Evolutionary conservation across 2,888 invertebrate species (phyloP), one percentile per base, ranked within the genome.

Genomic region (Oscheius sp.): DNA sequence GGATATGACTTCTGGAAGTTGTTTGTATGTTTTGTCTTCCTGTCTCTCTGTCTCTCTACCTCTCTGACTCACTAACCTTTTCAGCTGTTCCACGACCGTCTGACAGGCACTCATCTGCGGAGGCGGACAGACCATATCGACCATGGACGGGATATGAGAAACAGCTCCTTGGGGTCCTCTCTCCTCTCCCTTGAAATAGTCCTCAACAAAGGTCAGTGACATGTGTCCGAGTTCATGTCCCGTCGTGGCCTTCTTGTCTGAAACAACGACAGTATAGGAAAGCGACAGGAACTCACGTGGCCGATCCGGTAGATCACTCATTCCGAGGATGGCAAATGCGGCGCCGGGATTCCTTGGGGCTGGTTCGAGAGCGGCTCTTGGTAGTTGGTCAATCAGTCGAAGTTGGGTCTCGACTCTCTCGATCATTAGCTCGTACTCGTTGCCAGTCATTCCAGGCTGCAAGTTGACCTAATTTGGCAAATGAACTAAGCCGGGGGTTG

Each of bases 171-270:
- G 33, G 9, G 53, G 50, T 35, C 74, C 62, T 13, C 74, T 48
- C 48, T 74, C 74, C 33, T 51, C 55, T 21, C 74, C 58, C 2
- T 42, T 51, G 72, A 75, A 75, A 57, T 66, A 72, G 57, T 76
- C 76, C 21, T 76, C 76, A 1, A 73, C 70, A 42, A 76, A 76
- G 4, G 76, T 65, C 10, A 86, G 73, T 11, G 59, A 37, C 74
- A 82, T 81, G 1, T 72, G 32, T 32, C 84, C 86, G 47, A 86
- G 77, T 21, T 76, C 76, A 48, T 62, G 72, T 11, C 86, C 86
- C 4, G 70, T 50, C 21, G 82, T 58, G 10, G 82, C 70, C 33
- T 62, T 65, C 59, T 73, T 71, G 37, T 78, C 78, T 78, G 71
- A 21, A 76, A 70, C 9, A 21, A 29, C n/a, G 9, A 29, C 60